Evolutionary conservation across 2,797 vertebrate species (phyloP).

Genomic region (Sparidentex hasta): DNA sequence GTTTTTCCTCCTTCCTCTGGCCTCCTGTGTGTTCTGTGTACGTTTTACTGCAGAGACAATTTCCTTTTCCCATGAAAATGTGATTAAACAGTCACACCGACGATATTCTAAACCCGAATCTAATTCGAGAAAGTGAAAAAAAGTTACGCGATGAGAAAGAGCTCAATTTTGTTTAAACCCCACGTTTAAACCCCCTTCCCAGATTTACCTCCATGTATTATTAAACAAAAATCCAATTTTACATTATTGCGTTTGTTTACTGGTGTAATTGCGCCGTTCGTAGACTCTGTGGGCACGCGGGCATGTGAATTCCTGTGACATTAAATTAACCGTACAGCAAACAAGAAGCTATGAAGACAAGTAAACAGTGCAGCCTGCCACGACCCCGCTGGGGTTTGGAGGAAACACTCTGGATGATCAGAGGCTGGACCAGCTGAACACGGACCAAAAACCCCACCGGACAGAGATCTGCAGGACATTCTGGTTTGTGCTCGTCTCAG

Average conservation of each 20-base stretch:
- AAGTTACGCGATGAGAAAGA: not conserved
- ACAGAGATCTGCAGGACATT: slow-evolving; percentile 32
- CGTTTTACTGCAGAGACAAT: slow-evolving; percentile 3
- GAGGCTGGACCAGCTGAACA: slow-evolving; percentile 43
- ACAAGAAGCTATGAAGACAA: not conserved
- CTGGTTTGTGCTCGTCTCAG: slow-evolving; percentile 36
- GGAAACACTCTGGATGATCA: slow-evolving; percentile 37
- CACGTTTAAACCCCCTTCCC: too few species aligned
- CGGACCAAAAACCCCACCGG: slow-evolving; percentile 41
- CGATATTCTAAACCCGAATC: slow-evolving; percentile 7
- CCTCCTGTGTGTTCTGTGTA: slow-evolving; percentile 11
- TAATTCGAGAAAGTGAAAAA: slow-evolving; percentile 3
- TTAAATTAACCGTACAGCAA: slow-evolving; percentile 28
- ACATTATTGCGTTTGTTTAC: slow-evolving; percentile 2
- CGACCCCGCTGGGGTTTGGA: slow-evolving; percentile 32
- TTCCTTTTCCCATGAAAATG: slow-evolving; percentile 19
- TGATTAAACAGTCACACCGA: slow-evolving; percentile 5
- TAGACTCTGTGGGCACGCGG: not conserved
- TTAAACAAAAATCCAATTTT: slow-evolving; percentile 1
- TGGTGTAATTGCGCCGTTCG: not conserved
- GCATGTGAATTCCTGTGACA: not conserved
- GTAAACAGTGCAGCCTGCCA: slow-evolving; percentile 40
- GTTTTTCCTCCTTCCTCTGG: slow-evolving; percentile 18
- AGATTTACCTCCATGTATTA: not conserved
- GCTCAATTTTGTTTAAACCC: slow-evolving; percentile 5